These are phyloP conservation scores for Caenorhabditis elegans DNA, from an alignment of 1,140 invertebrate genomes.

Conservation along the genomic window WBcel235 BX284604.4:8979001-8979500, in stretches of 20 bases:
- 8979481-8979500: conserved; percentile 35
- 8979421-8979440: conserved; percentile 30
- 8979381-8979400: conserved; percentile 42
- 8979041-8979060: conserved; percentile 36
- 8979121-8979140: conserved; percentile 40
- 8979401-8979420: conserved; percentile 41
- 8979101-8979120: conserved; percentile 35
- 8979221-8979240: conserved; percentile 22
- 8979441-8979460: conserved; percentile 28
- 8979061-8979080: conserved; percentile 35
- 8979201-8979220: conserved; percentile 29
- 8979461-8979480: conserved; percentile 39
- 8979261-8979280: conserved; percentile 54
- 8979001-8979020: conserved; percentile 19
- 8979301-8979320: conserved; percentile 61
- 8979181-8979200: conserved; percentile 15
- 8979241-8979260: conserved; percentile 19
- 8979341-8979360: conserved; percentile 32
- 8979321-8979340: conserved; percentile 41
- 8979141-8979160: conserved; percentile 36
- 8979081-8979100: conserved; percentile 37
- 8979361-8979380: conserved; percentile 35
- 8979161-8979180: conserved; percentile 36
- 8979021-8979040: conserved; percentile 38
- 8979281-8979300: conserved; percentile 59